phyloP scores from a whole-genome alignment of 2,888 invertebrate species.

The Lepas anatifera region DNA sequence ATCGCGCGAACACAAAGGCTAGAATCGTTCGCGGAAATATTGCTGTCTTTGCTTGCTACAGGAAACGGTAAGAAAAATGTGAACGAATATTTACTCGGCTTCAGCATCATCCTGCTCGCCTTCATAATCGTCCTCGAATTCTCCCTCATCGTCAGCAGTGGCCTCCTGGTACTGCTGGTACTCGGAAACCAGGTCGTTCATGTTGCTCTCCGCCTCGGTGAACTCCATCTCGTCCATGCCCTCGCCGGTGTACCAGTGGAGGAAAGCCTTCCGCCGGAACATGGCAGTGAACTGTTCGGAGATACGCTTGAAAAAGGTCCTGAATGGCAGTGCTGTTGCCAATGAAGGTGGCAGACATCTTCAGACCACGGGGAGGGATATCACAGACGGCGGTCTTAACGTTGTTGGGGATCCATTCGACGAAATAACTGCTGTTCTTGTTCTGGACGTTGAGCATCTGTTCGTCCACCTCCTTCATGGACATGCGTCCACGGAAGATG shows the following conservation, averaged over 20 bases:
- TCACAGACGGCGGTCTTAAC: constrained; percentile 89
- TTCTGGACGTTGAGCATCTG: constrained; percentile 66
- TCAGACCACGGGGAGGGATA: constrained; percentile 82
- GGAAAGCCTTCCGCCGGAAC: constrained; percentile 46
- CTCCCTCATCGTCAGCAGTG: constrained; percentile 72
- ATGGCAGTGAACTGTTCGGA: constrained; percentile 45
- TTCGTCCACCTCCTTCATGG: constrained; percentile 41
- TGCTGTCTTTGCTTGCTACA: no score
- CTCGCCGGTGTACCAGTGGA: constrained; percentile 47
- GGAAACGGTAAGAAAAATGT: no score
- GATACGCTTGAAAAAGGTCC: constrained; percentile 42
- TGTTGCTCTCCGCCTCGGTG: constrained; percentile 34
- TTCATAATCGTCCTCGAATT: constrained; percentile 35
- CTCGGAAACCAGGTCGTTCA: constrained; percentile 41
- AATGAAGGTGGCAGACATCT: constrained; percentile 90
- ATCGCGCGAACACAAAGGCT: no score
- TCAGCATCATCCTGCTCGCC: constrained; percentile 36
- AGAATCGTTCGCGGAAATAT: no score
- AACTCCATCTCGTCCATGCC: constrained; percentile 46
- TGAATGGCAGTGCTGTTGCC: constrained; percentile 49
- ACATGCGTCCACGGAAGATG: constrained; percentile 38
- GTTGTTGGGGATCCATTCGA: constrained; percentile 90
- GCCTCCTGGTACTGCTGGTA: constrained; percentile 47
- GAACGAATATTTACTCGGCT: constrained; percentile 30
- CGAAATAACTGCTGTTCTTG: constrained; percentile 63